Evolutionary conservation across 2,888 invertebrate species (phyloP).

Genomic region (Seira ritae): DNA sequence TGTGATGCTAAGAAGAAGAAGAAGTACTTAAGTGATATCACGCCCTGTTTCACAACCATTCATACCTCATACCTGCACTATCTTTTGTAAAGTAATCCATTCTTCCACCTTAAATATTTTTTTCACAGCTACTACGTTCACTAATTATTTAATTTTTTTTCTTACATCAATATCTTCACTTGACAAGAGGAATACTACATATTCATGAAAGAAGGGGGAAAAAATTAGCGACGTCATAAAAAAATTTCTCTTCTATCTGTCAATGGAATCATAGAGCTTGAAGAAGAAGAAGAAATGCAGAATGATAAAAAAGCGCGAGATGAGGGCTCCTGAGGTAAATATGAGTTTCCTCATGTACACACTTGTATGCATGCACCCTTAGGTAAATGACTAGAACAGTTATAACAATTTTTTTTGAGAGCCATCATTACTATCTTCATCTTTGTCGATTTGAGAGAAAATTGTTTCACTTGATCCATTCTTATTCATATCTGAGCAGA

Average conservation of each 20-base stretch:
- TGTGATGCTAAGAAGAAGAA: background rate
- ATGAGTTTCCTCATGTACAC: background rate
- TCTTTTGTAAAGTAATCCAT: background rate
- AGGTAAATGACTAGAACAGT: slow-evolving; percentile 1
- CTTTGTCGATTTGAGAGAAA: slow-evolving; percentile 18
- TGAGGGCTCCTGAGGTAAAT: background rate
- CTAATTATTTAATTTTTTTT: slow-evolving; percentile 20
- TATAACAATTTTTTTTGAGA: slow-evolving; percentile 15
- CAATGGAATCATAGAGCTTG: slow-evolving; percentile 11
- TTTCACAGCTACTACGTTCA: background rate
- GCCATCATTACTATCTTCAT: background rate
- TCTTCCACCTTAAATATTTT: background rate
- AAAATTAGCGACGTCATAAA: slow-evolving; percentile 26
- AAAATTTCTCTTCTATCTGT: slow-evolving; percentile 24
- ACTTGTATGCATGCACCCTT: background rate
- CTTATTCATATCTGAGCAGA: background rate
- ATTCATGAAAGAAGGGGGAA: too few species aligned
- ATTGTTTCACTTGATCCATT: slow-evolving; percentile 34
- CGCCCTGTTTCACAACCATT: slow-evolving; percentile 31
- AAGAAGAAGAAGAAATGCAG: background rate
- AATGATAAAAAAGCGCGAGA: background rate
- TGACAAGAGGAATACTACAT: too few species aligned
- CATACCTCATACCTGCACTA: slow-evolving; percentile 13
- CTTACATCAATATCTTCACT: slow-evolving; percentile 1
- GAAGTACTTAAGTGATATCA: background rate